Base-by-base conservation (phyloP, 1,140 invertebrate genomes). In the Conus betulinus region DNA sequence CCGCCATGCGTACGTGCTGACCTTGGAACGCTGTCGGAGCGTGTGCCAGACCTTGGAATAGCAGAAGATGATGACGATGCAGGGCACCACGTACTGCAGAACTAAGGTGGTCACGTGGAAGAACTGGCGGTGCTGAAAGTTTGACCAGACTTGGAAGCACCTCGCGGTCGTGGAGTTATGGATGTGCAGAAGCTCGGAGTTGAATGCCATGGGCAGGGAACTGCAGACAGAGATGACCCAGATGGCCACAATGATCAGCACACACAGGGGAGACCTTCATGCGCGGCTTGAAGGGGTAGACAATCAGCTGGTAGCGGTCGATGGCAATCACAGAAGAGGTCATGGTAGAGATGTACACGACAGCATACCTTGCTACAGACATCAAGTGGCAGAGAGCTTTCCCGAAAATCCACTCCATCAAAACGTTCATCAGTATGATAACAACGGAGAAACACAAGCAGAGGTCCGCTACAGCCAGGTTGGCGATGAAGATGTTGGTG, bases 401-500 rank as follows among this genome's bases (percentile, higher is more conserved):
- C 0, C 98, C 98, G 92, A 99, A 99, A 0, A 98, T 96, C 99
- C 99, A 99, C 1, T 97, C 97, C 92, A 98, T 96, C 94, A 98
- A 99, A 6, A 97, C 98, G 94, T 99, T 99, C 0, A 99, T 95
- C 0, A 95, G 95, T 6, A 95, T 95, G 88, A 95, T 95, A 20
- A 95, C 98, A n/a, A 99, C 98, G 0, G 98, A 98, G 4, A 98
- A 96, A 93, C 98, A 99, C 81, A 99, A 96, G 15, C 99, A 94
- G 84, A 99, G 98, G 94, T 99, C 99, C 23, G 98, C 98, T 17
- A 99, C 95, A 0, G 99, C 99, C 87, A 99, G 95, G 95, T 99
- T 99, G 39, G 98, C 98, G 91, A 99, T 99, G 95, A 99, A 99
- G 74, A 99, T 97, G 95, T 99, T 99, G 20, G 99, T 99, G 0